Base-by-base conservation (phyloP, 2,888 invertebrate species). In the Nysson spinosus region DNA sequence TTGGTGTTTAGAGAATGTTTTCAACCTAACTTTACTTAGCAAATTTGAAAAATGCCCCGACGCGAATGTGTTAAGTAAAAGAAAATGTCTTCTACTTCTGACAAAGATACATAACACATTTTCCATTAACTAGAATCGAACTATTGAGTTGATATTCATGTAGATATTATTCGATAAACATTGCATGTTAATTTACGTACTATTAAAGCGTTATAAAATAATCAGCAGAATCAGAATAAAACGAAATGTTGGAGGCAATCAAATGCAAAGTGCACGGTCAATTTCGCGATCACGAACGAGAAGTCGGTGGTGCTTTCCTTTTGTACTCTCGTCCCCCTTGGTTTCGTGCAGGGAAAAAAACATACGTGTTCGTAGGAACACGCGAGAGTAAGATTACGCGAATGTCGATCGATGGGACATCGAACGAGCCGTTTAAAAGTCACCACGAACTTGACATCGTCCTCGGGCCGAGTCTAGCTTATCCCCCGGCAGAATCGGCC, bases 371-470 rank as follows among this genome's bases (percentile, higher is more conserved):
- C 30, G 26, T 20, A 47, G 35, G 9, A 19, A 42, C 63, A 69
- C 54, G 60, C 58, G 69, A 66, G 56, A 42, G 43, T 16, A 40
- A 56, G 56, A 73, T 73, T 69, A 50, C 52, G 22, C 4, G 39
- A 51, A 20, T 16, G 56, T 44, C 47, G 63, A 72, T 72, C 72
- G 74, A 72, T 72, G 56, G 56, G 26, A 47, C 69, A 62, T 72
- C 66, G 63, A 69, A 72, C 35, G 44, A 61, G 57, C 46, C 19
- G 56, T 61, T 61, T 52, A 63, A 66, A 72, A 73, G 35, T 54
- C 37, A 26, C 60, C 52, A 73, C 72, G 69, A 72, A 72, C 69
- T 72, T 72, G 72, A 72, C 74, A 73, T 57, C 69, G 47, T 35
- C n/a, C 54, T 60, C 67, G 57, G 52, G 49, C 46, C 50, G 52